Conservation (phyloP, 2,797 vertebrate genomes). For the Brachyalestes nurse region DNA sequence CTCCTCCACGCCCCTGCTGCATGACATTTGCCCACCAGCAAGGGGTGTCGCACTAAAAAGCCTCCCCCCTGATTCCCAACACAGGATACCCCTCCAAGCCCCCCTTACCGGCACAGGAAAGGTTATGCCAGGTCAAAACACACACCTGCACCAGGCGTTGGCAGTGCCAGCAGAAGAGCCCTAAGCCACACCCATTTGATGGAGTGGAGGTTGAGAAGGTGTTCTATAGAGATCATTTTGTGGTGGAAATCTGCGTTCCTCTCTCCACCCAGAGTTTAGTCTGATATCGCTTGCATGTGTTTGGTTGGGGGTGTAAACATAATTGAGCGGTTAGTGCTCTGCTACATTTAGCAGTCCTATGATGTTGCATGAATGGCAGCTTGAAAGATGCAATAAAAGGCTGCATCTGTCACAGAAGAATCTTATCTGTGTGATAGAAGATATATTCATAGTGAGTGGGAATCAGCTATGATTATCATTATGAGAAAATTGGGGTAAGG, state of each 20-base stretch:
- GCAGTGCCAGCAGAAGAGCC: conserved; percentile 14
- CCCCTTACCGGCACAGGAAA: conserved; percentile 70
- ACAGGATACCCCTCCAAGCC: conserved; percentile 57
- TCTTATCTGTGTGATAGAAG: no score
- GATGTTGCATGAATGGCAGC: no score
- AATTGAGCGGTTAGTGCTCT: no score
- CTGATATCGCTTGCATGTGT: background rate
- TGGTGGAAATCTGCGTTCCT: background rate
- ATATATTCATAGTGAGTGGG: no score
- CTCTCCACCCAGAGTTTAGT: conserved; percentile 9
- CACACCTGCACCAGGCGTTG: conserved; percentile 5
- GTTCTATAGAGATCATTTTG: conserved; percentile 2
- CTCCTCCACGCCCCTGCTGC: conserved; percentile 66
- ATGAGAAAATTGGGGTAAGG: no score
- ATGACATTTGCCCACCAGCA: conserved; percentile 73
- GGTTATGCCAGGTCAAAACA: conserved; percentile 66
- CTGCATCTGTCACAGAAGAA: no score
- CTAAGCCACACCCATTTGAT: background rate
- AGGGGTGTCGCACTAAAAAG: conserved; percentile 58
- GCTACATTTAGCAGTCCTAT: no score
- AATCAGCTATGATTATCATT: no score
- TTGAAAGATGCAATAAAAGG: no score
- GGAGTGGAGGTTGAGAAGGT: background rate
- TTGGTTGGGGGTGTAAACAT: conserved; percentile 18
- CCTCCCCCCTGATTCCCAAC: conserved; percentile 51